Evolutionary conservation across 2,797 vertebrate species (phyloP).

Genomic region (Pteropus rufus): DNA sequence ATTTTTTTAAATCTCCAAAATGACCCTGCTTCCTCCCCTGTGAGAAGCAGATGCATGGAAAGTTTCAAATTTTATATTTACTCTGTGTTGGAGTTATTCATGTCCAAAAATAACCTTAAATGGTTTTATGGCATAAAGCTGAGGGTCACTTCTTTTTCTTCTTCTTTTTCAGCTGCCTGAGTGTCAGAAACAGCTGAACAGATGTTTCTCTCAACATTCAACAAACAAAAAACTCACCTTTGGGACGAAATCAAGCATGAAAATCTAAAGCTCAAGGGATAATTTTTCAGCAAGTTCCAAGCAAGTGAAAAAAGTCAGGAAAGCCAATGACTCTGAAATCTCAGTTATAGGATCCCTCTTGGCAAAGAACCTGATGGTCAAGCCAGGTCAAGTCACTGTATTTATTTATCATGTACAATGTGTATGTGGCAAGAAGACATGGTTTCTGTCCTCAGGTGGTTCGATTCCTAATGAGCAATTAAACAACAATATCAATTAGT

Average conservation of each 20-base stretch:
- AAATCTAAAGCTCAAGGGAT: conserved; percentile 24
- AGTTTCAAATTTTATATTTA: conserved; percentile 37
- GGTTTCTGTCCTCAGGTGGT: neutral
- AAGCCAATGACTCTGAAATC: neutral
- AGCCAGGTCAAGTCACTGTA: neutral
- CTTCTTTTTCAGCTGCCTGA: neutral
- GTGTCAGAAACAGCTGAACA: conserved; percentile 48
- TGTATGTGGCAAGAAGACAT: neutral
- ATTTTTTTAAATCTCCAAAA: neutral
- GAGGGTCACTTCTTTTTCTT: neutral
- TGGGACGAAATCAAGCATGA: conserved; percentile 33
- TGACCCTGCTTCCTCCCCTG: neutral
- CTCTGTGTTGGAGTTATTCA: conserved; percentile 1
- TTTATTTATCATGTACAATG: neutral
- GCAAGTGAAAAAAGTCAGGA: neutral
- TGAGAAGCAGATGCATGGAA: neutral
- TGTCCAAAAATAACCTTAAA: conserved; percentile 47
- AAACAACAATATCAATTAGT: neutral
- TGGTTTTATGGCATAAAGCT: neutral
- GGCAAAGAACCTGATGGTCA: neutral
- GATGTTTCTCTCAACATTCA: conserved; percentile 32
- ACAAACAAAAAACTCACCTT: conserved; percentile 1
- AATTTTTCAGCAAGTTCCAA: conserved; percentile 28
- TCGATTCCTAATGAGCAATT: neutral
- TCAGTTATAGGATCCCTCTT: neutral